These are phyloP conservation scores for Euura lappo DNA, from an alignment of 1,140 invertebrate species.

Conservation along the genomic window DNA sequence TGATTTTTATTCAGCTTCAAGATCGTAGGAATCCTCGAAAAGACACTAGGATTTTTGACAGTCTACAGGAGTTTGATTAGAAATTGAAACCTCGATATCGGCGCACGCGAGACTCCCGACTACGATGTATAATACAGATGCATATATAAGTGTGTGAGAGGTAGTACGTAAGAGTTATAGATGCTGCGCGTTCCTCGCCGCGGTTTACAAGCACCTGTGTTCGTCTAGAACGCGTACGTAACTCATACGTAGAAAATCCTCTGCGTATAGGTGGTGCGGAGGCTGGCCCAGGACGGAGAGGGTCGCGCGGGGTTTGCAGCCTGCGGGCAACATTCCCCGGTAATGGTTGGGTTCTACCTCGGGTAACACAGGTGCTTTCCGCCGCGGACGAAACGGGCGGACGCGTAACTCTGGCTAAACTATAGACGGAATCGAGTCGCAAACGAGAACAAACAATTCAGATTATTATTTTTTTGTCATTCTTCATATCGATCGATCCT, in stretches of 20 bases:
- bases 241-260: not conserved
- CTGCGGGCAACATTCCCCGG: constrained; percentile 55
- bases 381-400: constrained; percentile 14
- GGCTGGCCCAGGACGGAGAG: constrained; percentile 31
- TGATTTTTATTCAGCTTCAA: too few relatives aligned
- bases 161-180: not conserved
- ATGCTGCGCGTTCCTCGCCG: too few relatives aligned
- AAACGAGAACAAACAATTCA: not conserved
- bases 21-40: too few relatives aligned
- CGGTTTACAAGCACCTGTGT: not conserved
- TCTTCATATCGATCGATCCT: too few relatives aligned
- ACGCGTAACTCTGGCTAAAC: not conserved
- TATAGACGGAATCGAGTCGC: not conserved
- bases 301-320: constrained; percentile 34
- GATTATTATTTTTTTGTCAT: too few relatives aligned
- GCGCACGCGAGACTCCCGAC: not conserved
- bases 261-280: constrained; percentile 30
- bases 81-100: too few relatives aligned
- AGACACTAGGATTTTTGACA: too few relatives aligned
- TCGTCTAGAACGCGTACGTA: not conserved
- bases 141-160: not conserved
- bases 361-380: constrained; percentile 57
- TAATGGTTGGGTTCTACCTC: constrained; percentile 57
- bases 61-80: too few relatives aligned
- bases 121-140: not conserved